These are phyloP conservation scores for Erannis defoliaria DNA, from an alignment of 2,888 invertebrate species.

Conservation along the genomic window DNA sequence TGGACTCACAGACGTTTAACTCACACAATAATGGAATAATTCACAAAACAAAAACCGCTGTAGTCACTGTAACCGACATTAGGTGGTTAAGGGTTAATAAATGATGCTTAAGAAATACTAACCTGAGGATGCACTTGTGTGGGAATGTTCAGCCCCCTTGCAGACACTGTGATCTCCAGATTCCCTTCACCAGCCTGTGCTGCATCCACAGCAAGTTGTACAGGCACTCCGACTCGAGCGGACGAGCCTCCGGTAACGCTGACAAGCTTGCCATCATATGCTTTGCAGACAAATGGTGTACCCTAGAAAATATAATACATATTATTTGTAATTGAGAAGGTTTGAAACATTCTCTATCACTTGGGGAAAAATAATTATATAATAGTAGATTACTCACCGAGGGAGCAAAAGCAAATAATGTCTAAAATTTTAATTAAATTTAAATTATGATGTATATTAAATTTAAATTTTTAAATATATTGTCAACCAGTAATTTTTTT, in stretches of 20 bases:
- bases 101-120: too few species aligned
- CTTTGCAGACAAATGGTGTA: constrained; percentile 96
- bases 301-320: constrained; percentile 79
- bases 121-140: constrained; percentile 98
- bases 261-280: constrained; percentile 96
- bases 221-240: constrained; percentile 92
- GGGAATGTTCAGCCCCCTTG: constrained; percentile 96
- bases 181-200: constrained; percentile 99
- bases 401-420: too few species aligned
- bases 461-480: too few species aligned
- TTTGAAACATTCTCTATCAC: neutral
- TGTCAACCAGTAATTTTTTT: too few species aligned
- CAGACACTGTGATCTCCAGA: constrained; percentile 98
- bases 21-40: too few species aligned
- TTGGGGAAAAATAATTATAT: too few species aligned
- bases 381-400: too few species aligned
- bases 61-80: too few species aligned
- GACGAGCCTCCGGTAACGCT: constrained; percentile 93
- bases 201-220: constrained; percentile 98
- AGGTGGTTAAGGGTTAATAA: too few species aligned
- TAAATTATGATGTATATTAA: too few species aligned
- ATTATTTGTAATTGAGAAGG: neutral
- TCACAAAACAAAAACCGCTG: neutral
- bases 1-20: too few species aligned
- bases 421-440: too few species aligned